Conservation (phyloP, 2,797 vertebrate species). For the Gastrophryne carolinensis region DNA sequence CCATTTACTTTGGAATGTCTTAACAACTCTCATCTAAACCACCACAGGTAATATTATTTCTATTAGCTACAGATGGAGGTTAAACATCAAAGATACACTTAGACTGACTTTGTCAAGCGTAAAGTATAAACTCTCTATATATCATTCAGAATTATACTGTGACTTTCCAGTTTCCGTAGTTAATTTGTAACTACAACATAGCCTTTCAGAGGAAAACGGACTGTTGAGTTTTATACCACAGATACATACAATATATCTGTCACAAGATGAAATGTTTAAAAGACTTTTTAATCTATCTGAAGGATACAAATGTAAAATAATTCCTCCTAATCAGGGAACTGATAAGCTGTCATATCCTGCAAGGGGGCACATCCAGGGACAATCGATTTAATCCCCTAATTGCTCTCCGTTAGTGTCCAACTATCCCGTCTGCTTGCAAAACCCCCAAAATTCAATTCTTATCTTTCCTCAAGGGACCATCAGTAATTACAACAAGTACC, state of each 20-base stretch:
- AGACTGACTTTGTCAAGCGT: background rate
- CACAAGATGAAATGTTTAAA: background rate
- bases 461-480: too few species aligned
- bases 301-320: background rate
- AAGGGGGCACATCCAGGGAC: too few species aligned
- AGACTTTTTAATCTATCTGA: background rate
- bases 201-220: background rate
- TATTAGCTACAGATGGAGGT: slow-evolving; percentile 7
- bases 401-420: too few species aligned
- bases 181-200: too few species aligned
- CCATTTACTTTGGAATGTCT: slow-evolving; percentile 24
- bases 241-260: background rate
- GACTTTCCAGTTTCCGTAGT: background rate
- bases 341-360: too few species aligned
- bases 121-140: background rate
- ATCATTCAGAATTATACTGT: background rate
- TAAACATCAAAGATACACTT: slow-evolving; percentile 4
- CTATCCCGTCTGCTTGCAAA: too few species aligned
- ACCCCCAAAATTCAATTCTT: too few species aligned
- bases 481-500: too few species aligned
- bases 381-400: too few species aligned
- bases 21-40: slow-evolving; percentile 13
- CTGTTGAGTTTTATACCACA: background rate
- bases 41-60: slow-evolving; percentile 26
- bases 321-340: background rate